Conservation (phyloP, 2,797 vertebrate genomes). For the Borostomias antarcticus region DNA sequence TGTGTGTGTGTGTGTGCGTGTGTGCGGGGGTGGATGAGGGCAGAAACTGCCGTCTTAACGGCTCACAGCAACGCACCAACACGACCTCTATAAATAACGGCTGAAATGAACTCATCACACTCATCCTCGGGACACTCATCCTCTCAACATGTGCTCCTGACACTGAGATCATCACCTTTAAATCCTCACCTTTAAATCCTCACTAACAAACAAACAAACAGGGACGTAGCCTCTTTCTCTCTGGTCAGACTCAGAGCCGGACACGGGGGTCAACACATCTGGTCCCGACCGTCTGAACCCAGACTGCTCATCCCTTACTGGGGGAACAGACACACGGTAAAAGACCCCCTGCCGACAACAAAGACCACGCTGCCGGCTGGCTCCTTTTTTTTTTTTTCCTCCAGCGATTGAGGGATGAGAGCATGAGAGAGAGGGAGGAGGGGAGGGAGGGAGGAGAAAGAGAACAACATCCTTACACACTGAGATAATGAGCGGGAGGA, state of each 20-base stretch:
- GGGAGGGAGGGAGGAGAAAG: conserved; percentile 35
- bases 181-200: conserved; percentile 16
- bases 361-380: conserved; percentile 61
- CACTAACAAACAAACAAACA: conserved; percentile 30
- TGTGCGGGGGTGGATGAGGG: conserved; percentile 45
- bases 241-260: conserved; percentile 1
- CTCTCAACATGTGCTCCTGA: neutral
- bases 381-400: conserved; percentile 47
- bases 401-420: conserved; percentile 40
- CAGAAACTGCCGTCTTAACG: conserved; percentile 70
- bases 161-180: conserved; percentile 8
- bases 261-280: conserved; percentile 26
- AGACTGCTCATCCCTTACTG: conserved; percentile 12
- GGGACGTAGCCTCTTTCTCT: neutral
- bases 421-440: conserved; percentile 18
- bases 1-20: conserved; percentile 37
- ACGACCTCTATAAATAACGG: conserved; percentile 54
- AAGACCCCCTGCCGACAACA: conserved; percentile 27
- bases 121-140: neutral
- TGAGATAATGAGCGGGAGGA: conserved; percentile 7
- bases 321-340: conserved; percentile 33
- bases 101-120: conserved; percentile 35
- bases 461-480: conserved; percentile 61
- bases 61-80: conserved; percentile 65
- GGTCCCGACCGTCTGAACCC: conserved; percentile 23